Evolutionary conservation across 2,888 invertebrate species (phyloP).

Genomic region (Harmothoe impar): DNA sequence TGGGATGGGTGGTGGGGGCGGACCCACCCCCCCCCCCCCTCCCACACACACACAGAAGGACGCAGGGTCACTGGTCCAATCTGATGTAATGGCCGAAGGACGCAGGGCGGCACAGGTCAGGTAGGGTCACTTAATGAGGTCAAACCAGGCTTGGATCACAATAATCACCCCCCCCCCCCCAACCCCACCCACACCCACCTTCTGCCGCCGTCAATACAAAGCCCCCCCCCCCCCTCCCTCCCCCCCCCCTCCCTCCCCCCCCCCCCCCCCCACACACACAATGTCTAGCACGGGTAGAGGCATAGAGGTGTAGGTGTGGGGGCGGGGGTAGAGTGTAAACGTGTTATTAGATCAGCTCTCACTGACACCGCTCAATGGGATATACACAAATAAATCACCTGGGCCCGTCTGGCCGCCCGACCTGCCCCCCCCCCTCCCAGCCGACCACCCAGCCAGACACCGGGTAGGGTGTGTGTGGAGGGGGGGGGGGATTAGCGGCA

Average conservation of each 20-base stretch:
- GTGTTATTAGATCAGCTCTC: conserved; percentile 23
- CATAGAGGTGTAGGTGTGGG: no score
- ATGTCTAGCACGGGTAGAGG: no score
- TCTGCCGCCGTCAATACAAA: no score
- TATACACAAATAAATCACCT: neutral
- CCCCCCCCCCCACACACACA: no score
- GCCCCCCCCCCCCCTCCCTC: neutral
- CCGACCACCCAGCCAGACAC: no score
- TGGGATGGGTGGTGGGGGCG: no score
- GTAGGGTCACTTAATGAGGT: conserved; percentile 12
- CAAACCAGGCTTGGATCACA: conserved; percentile 11
- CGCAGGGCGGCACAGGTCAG: neutral
- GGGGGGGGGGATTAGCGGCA: neutral
- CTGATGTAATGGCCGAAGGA: neutral
- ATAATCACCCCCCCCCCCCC: neutral
- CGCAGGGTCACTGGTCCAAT: neutral
- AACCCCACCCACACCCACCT: no score
- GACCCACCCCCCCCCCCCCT: neutral
- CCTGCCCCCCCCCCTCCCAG: no score
- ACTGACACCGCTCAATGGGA: neutral
- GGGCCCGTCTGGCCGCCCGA: no score
- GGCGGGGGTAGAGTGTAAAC: neutral
- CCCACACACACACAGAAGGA: neutral
- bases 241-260: neutral
- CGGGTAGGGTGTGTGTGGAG: no score